Conservation (phyloP, 2,888 invertebrate genomes). For the Leptinotarsa haldemani region DNA sequence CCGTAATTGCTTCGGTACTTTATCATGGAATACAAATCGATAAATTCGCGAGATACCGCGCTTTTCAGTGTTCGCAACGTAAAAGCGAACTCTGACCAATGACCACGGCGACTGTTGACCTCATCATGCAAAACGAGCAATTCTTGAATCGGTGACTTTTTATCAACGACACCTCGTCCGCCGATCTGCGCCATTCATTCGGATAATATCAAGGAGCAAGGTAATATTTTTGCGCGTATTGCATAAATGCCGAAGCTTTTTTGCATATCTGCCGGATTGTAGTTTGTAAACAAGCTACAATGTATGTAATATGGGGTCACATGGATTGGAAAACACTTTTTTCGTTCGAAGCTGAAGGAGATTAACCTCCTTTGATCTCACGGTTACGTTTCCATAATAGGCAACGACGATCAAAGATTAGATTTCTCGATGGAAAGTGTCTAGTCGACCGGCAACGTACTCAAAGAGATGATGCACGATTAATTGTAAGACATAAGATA, state of each 20-base stretch:
- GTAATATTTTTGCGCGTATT: constrained; percentile 45
- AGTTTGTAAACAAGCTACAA: constrained; percentile 34
- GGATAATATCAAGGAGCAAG: constrained; percentile 45
- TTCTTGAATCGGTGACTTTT: constrained; percentile 21
- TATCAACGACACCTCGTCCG: constrained; percentile 13
- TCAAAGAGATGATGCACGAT: background rate
- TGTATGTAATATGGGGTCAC: constrained; percentile 18
- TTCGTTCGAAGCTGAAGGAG: constrained; percentile 10
- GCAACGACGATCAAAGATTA: constrained; percentile 13
- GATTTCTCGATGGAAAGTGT: constrained; percentile 17
- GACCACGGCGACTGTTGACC: constrained; percentile 13
- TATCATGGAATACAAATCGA: constrained; percentile 5
- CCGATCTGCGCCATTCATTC: constrained; percentile 40
- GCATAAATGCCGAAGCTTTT: constrained; percentile 37
- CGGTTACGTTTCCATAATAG: constrained; percentile 17
- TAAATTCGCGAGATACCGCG: constrained; percentile 16
- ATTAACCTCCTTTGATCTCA: constrained; percentile 20
- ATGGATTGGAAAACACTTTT: constrained; percentile 20
- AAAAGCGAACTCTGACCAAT: constrained; percentile 18
- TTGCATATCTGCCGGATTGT: constrained; percentile 31
- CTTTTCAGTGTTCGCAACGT: constrained; percentile 11
- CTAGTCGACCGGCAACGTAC: constrained; percentile 7
- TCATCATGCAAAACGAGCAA: constrained; percentile 13
- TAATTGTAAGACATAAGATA: too few relatives aligned
- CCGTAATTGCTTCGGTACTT: constrained; percentile 17